Evolutionary conservation across 2,888 invertebrate species (phyloP).

Genomic region (Scelioninae gen. 1): DNA sequence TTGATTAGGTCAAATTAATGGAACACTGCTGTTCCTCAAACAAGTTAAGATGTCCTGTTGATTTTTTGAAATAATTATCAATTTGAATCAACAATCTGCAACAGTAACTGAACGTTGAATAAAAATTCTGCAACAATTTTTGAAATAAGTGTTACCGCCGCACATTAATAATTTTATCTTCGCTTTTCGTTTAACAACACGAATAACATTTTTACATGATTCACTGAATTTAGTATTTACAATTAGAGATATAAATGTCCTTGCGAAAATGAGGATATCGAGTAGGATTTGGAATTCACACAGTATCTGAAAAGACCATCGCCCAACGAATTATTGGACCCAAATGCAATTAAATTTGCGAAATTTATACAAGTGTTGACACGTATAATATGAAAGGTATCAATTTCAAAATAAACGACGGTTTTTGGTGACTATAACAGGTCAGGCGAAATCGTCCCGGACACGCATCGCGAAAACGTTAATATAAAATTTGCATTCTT

Average conservation of each 20-base stretch:
- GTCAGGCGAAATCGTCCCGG: conserved; percentile 68
- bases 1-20: conserved; percentile 25
- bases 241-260: conserved; percentile 51
- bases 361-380: conserved; percentile 40
- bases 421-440: neutral
- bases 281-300: conserved; percentile 49
- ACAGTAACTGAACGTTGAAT: neutral
- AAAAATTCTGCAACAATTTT: neutral
- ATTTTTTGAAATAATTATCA: conserved; percentile 9
- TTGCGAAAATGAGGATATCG: conserved; percentile 63
- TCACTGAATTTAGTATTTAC: conserved; percentile 48
- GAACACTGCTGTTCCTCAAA: conserved; percentile 3
- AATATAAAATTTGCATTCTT: too few relatives aligned
- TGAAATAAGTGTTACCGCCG: conserved; percentile 4
- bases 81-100: neutral
- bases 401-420: conserved; percentile 36
- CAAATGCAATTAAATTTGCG: conserved; percentile 7
- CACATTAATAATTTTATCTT: conserved; percentile 12
- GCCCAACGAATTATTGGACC: conserved; percentile 7
- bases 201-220: conserved; percentile 54
- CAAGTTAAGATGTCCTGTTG: neutral
- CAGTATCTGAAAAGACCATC: conserved; percentile 1
- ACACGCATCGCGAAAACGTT: too few relatives aligned
- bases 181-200: conserved; percentile 41
- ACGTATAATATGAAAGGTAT: conserved; percentile 10